Evolutionary conservation across 2,888 invertebrate species (phyloP), one percentile per base, ranked within the genome.

Genomic region (Melanchra persicariae): DNA sequence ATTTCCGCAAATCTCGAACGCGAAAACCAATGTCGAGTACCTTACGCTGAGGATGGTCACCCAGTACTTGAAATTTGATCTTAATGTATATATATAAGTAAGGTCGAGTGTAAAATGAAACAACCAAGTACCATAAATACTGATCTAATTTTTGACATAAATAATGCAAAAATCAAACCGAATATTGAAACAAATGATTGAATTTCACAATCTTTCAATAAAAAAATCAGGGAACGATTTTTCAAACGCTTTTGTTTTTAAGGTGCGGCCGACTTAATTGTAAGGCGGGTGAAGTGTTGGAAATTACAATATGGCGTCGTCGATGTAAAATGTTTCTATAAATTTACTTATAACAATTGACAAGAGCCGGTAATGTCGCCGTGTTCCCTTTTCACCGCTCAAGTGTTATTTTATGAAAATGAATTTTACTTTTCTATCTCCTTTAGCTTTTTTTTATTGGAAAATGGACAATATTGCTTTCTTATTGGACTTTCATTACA

Each of bases 271-370:
- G 67, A 69, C 63, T 81, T 90, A 89, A 90, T 90, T 89, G 87
- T 79, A 87, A 87, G 81, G 70, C 79, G 71, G 75, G 69, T 85
- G 82, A 87, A 87, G 70, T 80, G 85, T 80, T 85, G 84, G 78
- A 88, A 87, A 89, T 90, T 83, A 87, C 86, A 82, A 81, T n/a
- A 72, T 76, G 85, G 82, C 83, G 83, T 84, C 83, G 83, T 84
- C 81, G 82, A 87, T 89, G 86, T 87, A 55, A 55, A 57, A 37
- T 82, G 73, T 79, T 85, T 82, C 71, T 67, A 71, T 76, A 71
- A 74, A 73, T 24, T 76, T 40, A 51, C 54, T 12, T 62, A 34
- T 65, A 83, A 85, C 79, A 62, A 58, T 40, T 51, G 86, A 91
- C 86, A 88, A 87, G 83, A 77, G 17, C n/a, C 82, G 82, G 79